Percentiles rank a stretch among this genome's conserved stretches.
phyloP scores from a whole-genome alignment of 2,888 invertebrate genomes.

The Lissocephala sabroskyi region DNA sequence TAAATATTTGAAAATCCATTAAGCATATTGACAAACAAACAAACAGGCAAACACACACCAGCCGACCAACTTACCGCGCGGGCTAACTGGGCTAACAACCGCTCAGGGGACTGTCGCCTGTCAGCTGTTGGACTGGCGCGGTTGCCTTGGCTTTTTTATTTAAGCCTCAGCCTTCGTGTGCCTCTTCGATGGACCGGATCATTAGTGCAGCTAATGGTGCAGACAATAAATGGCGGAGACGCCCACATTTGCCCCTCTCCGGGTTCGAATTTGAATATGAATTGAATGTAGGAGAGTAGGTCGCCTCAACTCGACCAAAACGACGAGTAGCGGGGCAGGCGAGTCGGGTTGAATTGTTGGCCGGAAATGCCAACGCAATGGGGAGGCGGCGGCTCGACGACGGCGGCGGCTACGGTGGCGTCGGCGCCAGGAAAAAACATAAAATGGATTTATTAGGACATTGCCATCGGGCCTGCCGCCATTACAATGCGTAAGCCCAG shows the following conservation, averaged over 20 bases:
- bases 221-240: slow-evolving; percentile 58
- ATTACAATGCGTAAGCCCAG: slow-evolving; percentile 30
- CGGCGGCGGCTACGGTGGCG: slow-evolving; percentile 27
- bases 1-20: slow-evolving; percentile 66
- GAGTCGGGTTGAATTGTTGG: neutral
- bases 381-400: neutral
- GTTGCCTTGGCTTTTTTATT: neutral
- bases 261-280: slow-evolving; percentile 53
- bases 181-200: slow-evolving; percentile 51
- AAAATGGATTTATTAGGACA: slow-evolving; percentile 61
- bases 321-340: too few species aligned
- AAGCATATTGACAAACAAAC: slow-evolving; percentile 56
- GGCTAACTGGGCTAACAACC: too few species aligned
- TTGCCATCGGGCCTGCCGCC: slow-evolving; percentile 18
- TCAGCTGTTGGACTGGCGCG: slow-evolving; percentile 19
- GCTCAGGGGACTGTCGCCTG: slow-evolving; percentile 14
- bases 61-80: too few species aligned
- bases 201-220: slow-evolving; percentile 62
- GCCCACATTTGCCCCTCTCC: slow-evolving; percentile 19
- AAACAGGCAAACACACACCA: neutral
- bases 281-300: slow-evolving; percentile 20
- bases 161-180: neutral
- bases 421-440: slow-evolving; percentile 56
- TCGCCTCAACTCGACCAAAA: too few species aligned
- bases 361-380: neutral